Percentiles rank a stretch among this genome's conserved stretches.
Evolutionary conservation across 2,797 vertebrate species (phyloP).

Genomic region (Leontopithecus rosalia): DNA sequence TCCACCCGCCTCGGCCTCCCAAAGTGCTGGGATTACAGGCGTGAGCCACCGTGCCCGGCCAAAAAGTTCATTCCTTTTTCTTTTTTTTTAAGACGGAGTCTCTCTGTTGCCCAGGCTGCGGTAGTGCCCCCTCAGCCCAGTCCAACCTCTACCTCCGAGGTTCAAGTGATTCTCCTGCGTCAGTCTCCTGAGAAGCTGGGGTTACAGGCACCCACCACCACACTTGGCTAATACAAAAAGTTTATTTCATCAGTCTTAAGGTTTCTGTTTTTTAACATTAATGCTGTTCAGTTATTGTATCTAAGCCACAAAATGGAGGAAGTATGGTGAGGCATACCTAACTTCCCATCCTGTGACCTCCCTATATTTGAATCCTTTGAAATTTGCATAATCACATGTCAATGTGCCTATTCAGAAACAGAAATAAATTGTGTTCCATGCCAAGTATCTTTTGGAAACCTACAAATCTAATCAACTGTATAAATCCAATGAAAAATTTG

Average conservation of each 20-base stretch:
- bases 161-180: too few relatives aligned
- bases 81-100: too few relatives aligned
- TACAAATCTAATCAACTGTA: background rate
- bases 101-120: too few relatives aligned
- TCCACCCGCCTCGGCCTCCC: too few relatives aligned
- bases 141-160: too few relatives aligned
- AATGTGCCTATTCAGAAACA: background rate
- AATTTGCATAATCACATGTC: background rate
- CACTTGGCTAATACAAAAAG: background rate
- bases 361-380: background rate
- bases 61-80: too few relatives aligned
- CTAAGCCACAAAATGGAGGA: background rate
- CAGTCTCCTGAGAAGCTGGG: too few relatives aligned
- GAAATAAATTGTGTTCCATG: background rate
- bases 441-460: background rate
- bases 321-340: background rate
- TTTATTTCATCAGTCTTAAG: background rate
- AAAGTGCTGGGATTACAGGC: too few relatives aligned
- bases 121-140: too few relatives aligned
- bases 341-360: background rate
- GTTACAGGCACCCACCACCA: too few relatives aligned
- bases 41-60: too few relatives aligned
- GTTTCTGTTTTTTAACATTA: background rate
- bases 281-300: background rate
- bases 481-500: background rate